These are phyloP conservation scores for Clusia tigrina DNA, from an alignment of 2,888 invertebrate genomes.

Conservation along the genomic window DNA sequence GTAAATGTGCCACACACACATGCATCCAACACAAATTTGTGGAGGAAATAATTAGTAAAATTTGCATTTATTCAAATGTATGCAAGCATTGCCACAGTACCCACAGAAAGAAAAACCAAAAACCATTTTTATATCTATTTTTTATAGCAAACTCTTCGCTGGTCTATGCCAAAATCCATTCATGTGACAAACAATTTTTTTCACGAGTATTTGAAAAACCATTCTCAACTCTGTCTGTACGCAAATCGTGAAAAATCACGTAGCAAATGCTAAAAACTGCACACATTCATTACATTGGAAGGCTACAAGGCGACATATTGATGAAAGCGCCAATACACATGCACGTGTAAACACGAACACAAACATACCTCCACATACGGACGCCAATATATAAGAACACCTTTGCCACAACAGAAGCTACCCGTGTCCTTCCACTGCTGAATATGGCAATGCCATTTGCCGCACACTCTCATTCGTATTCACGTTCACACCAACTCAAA, in stretches of 20 bases:
- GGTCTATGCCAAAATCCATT: too few relatives aligned
- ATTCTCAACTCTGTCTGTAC: too few relatives aligned
- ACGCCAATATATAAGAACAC: background rate
- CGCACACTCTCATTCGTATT: conserved; percentile 11
- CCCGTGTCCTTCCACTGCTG: background rate
- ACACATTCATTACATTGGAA: conserved; percentile 23
- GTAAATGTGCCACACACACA: background rate
- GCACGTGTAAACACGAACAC: conserved; percentile 1
- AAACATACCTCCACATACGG: background rate
- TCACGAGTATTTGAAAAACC: too few relatives aligned
- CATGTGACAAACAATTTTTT: too few relatives aligned
- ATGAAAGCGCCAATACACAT: conserved; percentile 18
- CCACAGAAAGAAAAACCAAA: too few relatives aligned
- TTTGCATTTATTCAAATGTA: too few relatives aligned
- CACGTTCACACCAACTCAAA: conserved; percentile 13
- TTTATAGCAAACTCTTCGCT: too few relatives aligned
- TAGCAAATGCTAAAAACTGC: conserved; percentile 15
- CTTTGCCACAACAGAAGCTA: background rate
- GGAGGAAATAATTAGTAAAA: conserved; percentile 39
- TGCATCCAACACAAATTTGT: conserved; percentile 33
- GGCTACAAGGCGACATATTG: conserved; percentile 24
- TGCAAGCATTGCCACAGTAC: too few relatives aligned
- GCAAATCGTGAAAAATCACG: conserved; percentile 32
- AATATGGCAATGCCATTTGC: background rate
- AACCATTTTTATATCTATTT: too few relatives aligned